Conservation (phyloP, 2,797 vertebrate genomes). For the Amblyraja radiata region DNA sequence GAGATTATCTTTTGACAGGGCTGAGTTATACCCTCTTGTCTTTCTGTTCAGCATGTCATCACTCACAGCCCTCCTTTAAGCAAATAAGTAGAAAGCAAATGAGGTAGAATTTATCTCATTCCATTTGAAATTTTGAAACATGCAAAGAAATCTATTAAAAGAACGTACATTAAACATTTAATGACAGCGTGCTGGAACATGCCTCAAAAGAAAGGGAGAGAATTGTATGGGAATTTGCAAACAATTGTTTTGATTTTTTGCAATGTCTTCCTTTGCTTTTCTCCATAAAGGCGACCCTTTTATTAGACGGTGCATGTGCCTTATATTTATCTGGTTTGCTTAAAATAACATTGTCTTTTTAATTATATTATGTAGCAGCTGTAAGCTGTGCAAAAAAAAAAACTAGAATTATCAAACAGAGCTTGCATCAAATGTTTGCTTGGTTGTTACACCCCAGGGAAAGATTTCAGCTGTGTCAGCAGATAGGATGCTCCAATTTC, state of each 20-base stretch:
- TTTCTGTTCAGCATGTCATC: background rate
- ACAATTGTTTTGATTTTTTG: background rate
- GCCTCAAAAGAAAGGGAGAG: background rate
- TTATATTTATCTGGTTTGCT: background rate
- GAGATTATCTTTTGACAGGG: background rate
- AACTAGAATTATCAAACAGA: background rate
- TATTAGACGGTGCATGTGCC: background rate
- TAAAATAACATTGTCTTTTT: background rate
- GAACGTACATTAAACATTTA: conserved; percentile 4
- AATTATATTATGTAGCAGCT: background rate
- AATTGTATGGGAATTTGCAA: background rate
- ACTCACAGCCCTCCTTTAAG: background rate
- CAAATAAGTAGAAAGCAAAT: background rate
- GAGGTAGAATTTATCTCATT: background rate
- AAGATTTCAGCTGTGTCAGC: background rate
- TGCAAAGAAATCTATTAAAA: background rate
- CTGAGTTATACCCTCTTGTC: too few species aligned
- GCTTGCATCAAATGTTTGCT: background rate
- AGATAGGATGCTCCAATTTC: background rate
- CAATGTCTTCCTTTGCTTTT: background rate
- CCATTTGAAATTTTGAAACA: background rate
- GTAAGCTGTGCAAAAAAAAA: background rate
- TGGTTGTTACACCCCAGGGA: background rate
- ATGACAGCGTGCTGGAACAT: background rate
- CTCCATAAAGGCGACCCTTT: background rate